Evolutionary conservation across 2,797 vertebrate species (phyloP).

Genomic region (Streptopelia turtur): DNA sequence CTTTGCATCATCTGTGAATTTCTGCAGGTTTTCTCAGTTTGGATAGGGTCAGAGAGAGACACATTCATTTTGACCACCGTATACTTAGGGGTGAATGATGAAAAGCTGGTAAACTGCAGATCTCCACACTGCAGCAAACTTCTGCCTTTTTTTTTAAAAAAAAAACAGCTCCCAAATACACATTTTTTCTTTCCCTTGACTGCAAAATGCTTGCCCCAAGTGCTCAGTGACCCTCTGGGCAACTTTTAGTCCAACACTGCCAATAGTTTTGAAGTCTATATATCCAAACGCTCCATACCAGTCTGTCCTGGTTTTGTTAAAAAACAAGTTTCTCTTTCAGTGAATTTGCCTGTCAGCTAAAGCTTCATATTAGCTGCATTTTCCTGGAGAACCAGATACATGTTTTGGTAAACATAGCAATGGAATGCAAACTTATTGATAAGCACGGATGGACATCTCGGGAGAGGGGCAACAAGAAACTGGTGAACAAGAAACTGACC

Average conservation of each 20-base stretch:
- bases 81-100: neutral
- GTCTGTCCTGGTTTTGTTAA: no score
- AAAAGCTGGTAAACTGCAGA: neutral
- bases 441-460: no score
- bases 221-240: rapidly evolving
- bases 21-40: neutral
- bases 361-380: no score
- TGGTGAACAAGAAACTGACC: no score
- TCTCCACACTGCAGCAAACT: neutral
- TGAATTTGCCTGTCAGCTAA: no score
- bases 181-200: neutral
- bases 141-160: neutral
- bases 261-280: neutral
- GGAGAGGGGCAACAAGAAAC: no score
- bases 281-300: rapidly evolving
- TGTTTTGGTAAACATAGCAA: no score
- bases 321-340: no score
- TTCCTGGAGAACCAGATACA: no score
- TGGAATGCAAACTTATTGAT: no score
- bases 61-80: neutral
- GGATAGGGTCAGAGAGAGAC: neutral
- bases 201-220: neutral
- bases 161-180: neutral
- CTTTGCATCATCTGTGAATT: neutral
- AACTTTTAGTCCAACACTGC: neutral